A percentile compares a stretch with the other conserved stretches of the same genome.
Conservation (phyloP, 2,888 invertebrate species). For the Lasius platythorax region DNA sequence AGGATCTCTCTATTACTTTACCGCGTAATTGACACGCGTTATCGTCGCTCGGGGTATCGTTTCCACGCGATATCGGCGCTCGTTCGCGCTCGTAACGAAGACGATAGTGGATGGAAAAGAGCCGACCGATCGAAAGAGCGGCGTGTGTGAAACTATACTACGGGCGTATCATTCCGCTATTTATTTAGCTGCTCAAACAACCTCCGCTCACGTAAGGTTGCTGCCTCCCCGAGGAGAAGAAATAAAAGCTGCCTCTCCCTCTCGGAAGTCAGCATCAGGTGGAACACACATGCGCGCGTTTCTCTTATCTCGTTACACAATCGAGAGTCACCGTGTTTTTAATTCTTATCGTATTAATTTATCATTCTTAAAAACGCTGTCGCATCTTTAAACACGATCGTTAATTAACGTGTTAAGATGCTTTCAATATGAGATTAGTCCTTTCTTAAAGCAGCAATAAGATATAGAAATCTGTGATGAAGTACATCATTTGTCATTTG, state of each 20-base stretch:
- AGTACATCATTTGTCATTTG: too few relatives aligned
- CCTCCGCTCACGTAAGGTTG: conserved; percentile 43
- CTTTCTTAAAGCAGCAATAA: background rate
- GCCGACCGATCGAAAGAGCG: background rate
- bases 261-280: background rate
- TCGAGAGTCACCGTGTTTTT: background rate
- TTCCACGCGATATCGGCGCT: background rate
- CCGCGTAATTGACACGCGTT: background rate
- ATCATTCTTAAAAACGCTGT: background rate
- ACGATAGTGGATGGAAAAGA: background rate
- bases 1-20: background rate
- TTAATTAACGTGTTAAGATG: background rate
- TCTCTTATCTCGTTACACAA: background rate
- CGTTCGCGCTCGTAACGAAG: background rate
- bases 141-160: background rate
- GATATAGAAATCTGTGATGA: background rate
- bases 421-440: background rate
- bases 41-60: background rate
- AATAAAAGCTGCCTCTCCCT: background rate
- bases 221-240: background rate
- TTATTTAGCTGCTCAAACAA: conserved; percentile 71
- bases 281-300: background rate
- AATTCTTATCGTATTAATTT: background rate
- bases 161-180: conserved; percentile 27
- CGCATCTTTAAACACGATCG: background rate